A percentile compares a stretch with the other conserved stretches of the same genome.
Conservation (phyloP, 2,113 vertebrate genomes). For the Microcebus murinus region DNA sequence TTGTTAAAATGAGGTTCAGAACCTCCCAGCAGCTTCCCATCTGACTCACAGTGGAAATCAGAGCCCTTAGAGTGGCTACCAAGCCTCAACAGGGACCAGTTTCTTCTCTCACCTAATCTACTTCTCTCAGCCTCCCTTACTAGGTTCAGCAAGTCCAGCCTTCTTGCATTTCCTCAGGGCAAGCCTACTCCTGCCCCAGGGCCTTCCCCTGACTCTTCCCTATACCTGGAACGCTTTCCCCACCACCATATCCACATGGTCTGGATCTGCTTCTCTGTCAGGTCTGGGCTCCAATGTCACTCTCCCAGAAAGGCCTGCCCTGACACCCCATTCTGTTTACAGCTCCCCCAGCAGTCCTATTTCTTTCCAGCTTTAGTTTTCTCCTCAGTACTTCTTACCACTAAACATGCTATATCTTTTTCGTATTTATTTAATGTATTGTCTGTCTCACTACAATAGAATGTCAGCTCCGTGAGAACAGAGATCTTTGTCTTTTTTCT, state of each 20-base stretch:
- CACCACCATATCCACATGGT: too few relatives aligned
- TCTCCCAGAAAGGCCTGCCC: not conserved
- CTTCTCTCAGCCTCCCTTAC: not conserved
- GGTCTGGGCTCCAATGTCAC: not conserved
- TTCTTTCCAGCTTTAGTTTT: not conserved
- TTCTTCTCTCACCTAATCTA: not conserved
- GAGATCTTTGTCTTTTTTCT: not conserved
- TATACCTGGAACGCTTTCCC: not conserved
- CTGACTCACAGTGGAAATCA: constrained; percentile 35
- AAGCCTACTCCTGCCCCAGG: not conserved
- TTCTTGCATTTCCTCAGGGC: not conserved
- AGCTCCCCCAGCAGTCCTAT: not conserved
- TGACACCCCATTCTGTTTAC: not conserved
- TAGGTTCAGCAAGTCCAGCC: not conserved
- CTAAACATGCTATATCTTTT: not conserved
- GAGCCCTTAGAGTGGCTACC: not conserved
- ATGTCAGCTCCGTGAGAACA: not conserved
- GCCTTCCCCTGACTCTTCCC: not conserved
- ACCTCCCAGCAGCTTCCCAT: not conserved
- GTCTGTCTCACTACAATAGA: not conserved
- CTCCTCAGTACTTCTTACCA: not conserved
- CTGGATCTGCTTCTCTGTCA: not conserved
- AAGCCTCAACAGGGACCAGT: not conserved
- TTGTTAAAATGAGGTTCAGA: constrained; percentile 53
- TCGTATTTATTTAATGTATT: not conserved